Conservation (phyloP, 1,140 invertebrate species). For the Ceratosolen fusciceps region DNA sequence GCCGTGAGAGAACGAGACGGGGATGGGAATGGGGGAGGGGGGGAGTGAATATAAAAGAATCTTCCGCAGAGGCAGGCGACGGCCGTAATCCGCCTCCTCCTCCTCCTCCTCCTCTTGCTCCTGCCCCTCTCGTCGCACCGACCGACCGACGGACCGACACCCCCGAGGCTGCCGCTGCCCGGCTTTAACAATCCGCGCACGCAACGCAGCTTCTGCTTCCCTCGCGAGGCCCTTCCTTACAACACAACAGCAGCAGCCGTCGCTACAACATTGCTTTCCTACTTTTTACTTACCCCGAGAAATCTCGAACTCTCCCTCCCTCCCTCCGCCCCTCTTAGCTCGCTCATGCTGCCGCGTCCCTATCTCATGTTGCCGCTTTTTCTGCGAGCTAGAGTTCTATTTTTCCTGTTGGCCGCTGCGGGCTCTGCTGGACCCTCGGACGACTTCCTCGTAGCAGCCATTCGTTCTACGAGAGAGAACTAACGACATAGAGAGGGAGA, state of each 20-base stretch:
- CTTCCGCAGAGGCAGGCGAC: background rate
- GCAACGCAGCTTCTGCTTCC: background rate
- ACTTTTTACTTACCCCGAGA: constrained; percentile 11
- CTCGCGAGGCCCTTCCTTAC: background rate
- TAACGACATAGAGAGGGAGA: background rate
- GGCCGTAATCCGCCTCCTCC: background rate
- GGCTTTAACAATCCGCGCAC: constrained; percentile 39
- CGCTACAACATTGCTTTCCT: background rate
- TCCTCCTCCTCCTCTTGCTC: background rate
- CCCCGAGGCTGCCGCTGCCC: background rate
- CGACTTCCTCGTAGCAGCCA: constrained; percentile 13
- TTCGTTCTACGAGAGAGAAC: background rate
- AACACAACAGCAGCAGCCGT: background rate
- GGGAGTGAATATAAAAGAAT: background rate
- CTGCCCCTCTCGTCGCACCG: no score
- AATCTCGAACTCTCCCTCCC: background rate
- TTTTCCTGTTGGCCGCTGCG: background rate
- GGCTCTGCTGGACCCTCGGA: background rate
- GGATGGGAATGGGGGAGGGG: background rate
- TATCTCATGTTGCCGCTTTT: background rate
- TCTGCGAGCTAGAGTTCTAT: background rate
- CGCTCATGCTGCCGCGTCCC: no score
- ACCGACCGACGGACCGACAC: no score
- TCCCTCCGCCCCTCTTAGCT: no score
- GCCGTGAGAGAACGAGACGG: background rate